A percentile compares a stretch with the other conserved stretches of the same genome.
These are phyloP conservation scores for Cyclophora punctaria DNA, from an alignment of 2,888 invertebrate genomes.

Conservation along the genomic window DNA sequence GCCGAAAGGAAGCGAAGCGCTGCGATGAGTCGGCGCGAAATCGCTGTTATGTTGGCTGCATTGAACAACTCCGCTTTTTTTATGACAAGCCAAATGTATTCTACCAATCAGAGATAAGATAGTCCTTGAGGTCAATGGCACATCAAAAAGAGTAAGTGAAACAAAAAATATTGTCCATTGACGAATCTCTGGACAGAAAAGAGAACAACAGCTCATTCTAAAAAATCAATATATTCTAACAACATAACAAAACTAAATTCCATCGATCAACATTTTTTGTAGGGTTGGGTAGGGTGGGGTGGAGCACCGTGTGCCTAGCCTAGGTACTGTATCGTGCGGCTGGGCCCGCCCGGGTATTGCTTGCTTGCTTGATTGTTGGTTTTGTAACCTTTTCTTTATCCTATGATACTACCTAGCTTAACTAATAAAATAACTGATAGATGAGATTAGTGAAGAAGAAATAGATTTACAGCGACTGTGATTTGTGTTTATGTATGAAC, in stretches of 20 bases:
- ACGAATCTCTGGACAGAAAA: conserved; percentile 17
- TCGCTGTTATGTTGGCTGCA: conserved; percentile 40
- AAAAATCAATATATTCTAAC: conserved; percentile 47
- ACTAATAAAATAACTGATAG: too few relatives aligned
- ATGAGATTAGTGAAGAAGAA: too few relatives aligned
- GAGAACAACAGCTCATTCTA: conserved; percentile 20
- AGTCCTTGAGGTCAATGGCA: conserved; percentile 56
- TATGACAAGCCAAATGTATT: conserved; percentile 16
- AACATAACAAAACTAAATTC: conserved; percentile 8
- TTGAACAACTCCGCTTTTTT: conserved; percentile 34
- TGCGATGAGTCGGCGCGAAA: conserved; percentile 54
- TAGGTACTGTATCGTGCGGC: too few relatives aligned
- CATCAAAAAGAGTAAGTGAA: conserved; percentile 31
- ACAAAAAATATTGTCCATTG: conserved; percentile 13
- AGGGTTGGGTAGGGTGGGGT: too few relatives aligned
- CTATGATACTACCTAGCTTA: too few relatives aligned
- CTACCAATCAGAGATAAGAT: conserved; percentile 44
- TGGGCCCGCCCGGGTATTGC: too few relatives aligned
- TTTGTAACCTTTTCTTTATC: too few relatives aligned
- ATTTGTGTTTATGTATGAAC: too few relatives aligned
- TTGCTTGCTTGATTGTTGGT: too few relatives aligned
- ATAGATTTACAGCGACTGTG: too few relatives aligned
- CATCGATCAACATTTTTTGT: not conserved
- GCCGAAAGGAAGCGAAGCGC: conserved; percentile 28
- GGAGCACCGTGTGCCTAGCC: too few relatives aligned